A percentile compares a stretch with the other conserved stretches of the same genome.
phyloP scores from a whole-genome alignment of 2,888 invertebrate species.

The Cephonodes hylas region DNA sequence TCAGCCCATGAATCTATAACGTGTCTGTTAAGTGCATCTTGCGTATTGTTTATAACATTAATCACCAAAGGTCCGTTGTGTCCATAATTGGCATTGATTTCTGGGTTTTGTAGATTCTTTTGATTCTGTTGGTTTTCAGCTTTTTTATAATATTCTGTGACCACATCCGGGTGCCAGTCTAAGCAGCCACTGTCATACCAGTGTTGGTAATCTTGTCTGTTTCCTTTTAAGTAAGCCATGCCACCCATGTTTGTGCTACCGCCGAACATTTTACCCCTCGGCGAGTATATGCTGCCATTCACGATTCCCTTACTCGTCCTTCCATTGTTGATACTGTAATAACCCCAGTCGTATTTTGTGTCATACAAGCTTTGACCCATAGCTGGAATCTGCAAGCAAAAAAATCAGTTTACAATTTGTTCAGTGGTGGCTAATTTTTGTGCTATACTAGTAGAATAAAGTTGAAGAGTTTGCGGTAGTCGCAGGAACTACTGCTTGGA shows the following conservation, averaged over 20 bases:
- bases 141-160: slow-evolving; percentile 24
- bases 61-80: slow-evolving; percentile 24
- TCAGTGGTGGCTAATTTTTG: too few relatives aligned
- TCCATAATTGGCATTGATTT: slow-evolving; percentile 21
- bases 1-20: slow-evolving; percentile 55
- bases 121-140: slow-evolving; percentile 26
- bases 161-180: slow-evolving; percentile 36
- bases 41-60: slow-evolving; percentile 21
- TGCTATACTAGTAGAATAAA: neutral
- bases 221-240: slow-evolving; percentile 79
- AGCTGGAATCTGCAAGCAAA: slow-evolving; percentile 22
- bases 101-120: slow-evolving; percentile 8
- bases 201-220: slow-evolving; percentile 60
- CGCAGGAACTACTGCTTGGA: neutral
- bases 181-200: slow-evolving; percentile 71
- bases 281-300: slow-evolving; percentile 56
- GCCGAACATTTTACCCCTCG: slow-evolving; percentile 82
- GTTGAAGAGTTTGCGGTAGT: neutral
- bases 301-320: slow-evolving; percentile 83
- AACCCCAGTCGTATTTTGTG: slow-evolving; percentile 87
- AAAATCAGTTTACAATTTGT: neutral
- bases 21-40: slow-evolving; percentile 22
- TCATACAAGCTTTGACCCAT: slow-evolving; percentile 30
- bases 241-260: slow-evolving; percentile 76
- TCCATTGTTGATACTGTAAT: slow-evolving; percentile 88